Evolutionary conservation across 2,113 vertebrate genomes (phyloP).

Genomic region (Petromus typicus): DNA sequence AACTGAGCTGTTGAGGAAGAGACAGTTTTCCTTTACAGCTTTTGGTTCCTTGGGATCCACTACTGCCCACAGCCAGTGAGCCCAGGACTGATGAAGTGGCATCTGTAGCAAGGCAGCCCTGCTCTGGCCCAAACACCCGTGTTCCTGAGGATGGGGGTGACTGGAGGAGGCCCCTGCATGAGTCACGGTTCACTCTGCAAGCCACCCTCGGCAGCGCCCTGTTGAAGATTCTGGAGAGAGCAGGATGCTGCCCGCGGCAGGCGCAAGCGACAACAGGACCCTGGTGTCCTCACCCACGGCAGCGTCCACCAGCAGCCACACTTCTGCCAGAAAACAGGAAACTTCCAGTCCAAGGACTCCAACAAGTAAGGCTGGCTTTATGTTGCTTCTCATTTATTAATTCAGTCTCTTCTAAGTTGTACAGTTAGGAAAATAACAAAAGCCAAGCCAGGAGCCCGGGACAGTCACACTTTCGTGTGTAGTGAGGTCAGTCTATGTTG

Average conservation of each 20-base stretch:
- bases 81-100: not conserved
- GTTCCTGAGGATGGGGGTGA: not conserved
- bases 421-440: slow-evolving; percentile 97
- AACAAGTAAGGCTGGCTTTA: slow-evolving; percentile 58
- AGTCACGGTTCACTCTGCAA: fast-evolving
- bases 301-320: fast-evolving
- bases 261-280: not conserved
- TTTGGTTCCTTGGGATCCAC: fast-evolving
- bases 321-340: not conserved
- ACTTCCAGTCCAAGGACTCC: slow-evolving; percentile 7
- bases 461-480: slow-evolving; percentile 92
- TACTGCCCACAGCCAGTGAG: not conserved
- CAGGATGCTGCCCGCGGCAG: too few species aligned
- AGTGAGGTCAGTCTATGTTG: slow-evolving; percentile 92
- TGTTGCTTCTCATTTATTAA: slow-evolving; percentile 92
- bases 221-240: fast-evolving
- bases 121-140: fast-evolving
- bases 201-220: not conserved
- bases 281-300: fast-evolving
- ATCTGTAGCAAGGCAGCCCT: not conserved
- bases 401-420: slow-evolving; percentile 88
- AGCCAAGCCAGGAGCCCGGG: slow-evolving; percentile 96
- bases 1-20: not conserved
- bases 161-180: too few species aligned
- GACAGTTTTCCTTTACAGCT: not conserved